These are phyloP conservation scores for Protobothrops flavoviridis DNA, from an alignment of 2,113 vertebrate genomes.

Conservation along the genomic window DNA sequence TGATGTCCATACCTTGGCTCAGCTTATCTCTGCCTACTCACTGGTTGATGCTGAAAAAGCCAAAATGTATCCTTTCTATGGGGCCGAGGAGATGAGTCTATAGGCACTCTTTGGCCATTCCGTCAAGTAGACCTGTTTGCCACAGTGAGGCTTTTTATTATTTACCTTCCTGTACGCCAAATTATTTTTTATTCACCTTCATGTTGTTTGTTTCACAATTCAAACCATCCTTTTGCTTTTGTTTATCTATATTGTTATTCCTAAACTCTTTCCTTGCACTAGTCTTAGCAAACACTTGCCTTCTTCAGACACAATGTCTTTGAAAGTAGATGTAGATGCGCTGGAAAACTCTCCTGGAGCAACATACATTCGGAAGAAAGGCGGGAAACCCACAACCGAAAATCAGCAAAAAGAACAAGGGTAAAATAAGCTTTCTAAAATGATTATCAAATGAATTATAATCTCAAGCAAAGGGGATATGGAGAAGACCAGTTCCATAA, in stretches of 20 bases:
- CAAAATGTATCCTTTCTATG: conserved; percentile 89
- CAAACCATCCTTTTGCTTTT: not conserved
- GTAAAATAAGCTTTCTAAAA: conserved; percentile 63
- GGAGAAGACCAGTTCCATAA: not conserved
- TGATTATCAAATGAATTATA: not conserved
- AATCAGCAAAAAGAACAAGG: conserved; percentile 85
- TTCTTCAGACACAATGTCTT: conserved; percentile 88
- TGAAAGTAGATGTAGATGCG: conserved; percentile 94
- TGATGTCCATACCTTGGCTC: conserved; percentile 91
- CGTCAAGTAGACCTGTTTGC: not conserved
- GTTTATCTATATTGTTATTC: conserved; percentile 52
- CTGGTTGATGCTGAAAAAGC: conserved; percentile 94
- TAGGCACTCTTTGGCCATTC: not conserved
- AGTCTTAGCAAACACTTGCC: conserved; percentile 97
- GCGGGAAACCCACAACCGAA: conserved; percentile 85
- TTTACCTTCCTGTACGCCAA: too few species aligned
- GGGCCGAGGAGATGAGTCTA: not conserved
- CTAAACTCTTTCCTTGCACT: conserved; percentile 59
- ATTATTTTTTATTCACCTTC: not conserved
- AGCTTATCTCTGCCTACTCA: conserved; percentile 97
- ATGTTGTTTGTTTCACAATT: not conserved
- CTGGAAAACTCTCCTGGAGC: conserved; percentile 98
- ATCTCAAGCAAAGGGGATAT: not conserved
- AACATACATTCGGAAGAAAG: conserved; percentile 90
- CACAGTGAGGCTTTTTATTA: not conserved